phyloP scores from a whole-genome alignment of 2,888 invertebrate species.

The Caenorhabditis sulstoni region DNA sequence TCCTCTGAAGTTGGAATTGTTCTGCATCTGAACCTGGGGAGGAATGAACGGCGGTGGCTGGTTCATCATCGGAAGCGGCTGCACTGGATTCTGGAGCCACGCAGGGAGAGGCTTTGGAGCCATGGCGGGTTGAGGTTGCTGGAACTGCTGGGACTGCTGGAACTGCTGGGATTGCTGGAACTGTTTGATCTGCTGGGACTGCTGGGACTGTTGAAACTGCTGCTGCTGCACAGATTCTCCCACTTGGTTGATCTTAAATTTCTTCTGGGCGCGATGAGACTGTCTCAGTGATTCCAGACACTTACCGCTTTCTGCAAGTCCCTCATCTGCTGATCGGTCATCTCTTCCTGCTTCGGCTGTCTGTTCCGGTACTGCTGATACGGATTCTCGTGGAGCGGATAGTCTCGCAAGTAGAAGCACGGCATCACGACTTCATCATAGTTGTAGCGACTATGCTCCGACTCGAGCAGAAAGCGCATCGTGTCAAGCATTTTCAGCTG shows the following conservation, averaged over 20 bases:
- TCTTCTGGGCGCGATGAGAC: not conserved
- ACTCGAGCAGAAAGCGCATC: not conserved
- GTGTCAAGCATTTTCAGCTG: slow-evolving; percentile 8
- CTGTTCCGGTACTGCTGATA: not conserved
- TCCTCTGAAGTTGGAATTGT: too few species aligned
- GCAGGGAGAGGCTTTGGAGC: too few species aligned
- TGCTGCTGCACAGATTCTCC: not conserved
- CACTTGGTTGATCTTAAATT: slow-evolving; percentile 2
- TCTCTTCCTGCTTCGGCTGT: not conserved
- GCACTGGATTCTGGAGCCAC: too few species aligned
- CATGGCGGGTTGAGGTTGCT: too few species aligned
- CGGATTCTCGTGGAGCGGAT: not conserved
- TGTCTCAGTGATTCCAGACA: not conserved
- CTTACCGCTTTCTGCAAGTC: not conserved
- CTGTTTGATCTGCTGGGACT: too few species aligned
- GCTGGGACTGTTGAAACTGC: too few species aligned
- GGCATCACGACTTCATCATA: slow-evolving; percentile 17
- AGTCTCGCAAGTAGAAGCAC: not conserved
- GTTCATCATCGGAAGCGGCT: too few species aligned
- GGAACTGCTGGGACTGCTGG: too few species aligned
- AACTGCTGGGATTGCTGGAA: too few species aligned
- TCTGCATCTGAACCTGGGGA: too few species aligned
- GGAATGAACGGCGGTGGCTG: too few species aligned
- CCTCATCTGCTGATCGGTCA: not conserved
- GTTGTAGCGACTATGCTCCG: slow-evolving; percentile 4